A percentile compares a stretch with the other conserved stretches of the same genome.
Conservation (phyloP, 2,888 invertebrate genomes). For the Mesoligia furuncula region DNA sequence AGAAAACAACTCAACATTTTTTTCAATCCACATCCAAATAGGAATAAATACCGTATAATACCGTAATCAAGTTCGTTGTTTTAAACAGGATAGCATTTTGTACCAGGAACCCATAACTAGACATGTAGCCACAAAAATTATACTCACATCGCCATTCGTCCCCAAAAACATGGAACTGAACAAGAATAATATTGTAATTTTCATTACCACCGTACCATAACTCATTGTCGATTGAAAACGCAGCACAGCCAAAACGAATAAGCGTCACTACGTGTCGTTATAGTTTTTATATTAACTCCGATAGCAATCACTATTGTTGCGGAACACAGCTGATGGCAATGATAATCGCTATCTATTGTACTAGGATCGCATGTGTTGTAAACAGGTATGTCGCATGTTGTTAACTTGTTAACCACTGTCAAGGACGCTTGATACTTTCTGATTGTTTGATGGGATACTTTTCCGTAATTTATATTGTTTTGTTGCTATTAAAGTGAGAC, state of each 20-base stretch:
- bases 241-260: conserved; percentile 40
- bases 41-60: not conserved
- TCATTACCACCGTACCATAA: conserved; percentile 47
- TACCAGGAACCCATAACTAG: not conserved
- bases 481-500: too few relatives aligned
- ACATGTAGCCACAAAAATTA: not conserved
- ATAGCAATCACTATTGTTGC: conserved; percentile 72
- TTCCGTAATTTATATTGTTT: conserved; percentile 3
- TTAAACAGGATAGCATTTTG: not conserved
- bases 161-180: conserved; percentile 39
- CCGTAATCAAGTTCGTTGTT: not conserved
- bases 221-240: conserved; percentile 49
- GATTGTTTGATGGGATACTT: conserved; percentile 12
- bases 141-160: conserved; percentile 56
- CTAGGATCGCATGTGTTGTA: conserved; percentile 60
- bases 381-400: conserved; percentile 55
- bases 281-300: conserved; percentile 70
- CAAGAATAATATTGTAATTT: conserved; percentile 46
- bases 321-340: conserved; percentile 55
- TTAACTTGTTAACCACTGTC: conserved; percentile 49
- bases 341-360: conserved; percentile 52
- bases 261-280: conserved; percentile 29
- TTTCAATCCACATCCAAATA: not conserved
- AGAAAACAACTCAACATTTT: not conserved
- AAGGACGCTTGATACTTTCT: conserved; percentile 43